Evolutionary conservation across 23 tunicate genomes (phyloP), one percentile per base, ranked within the genome.

Genomic region (Halocynthia aurantium): DNA sequence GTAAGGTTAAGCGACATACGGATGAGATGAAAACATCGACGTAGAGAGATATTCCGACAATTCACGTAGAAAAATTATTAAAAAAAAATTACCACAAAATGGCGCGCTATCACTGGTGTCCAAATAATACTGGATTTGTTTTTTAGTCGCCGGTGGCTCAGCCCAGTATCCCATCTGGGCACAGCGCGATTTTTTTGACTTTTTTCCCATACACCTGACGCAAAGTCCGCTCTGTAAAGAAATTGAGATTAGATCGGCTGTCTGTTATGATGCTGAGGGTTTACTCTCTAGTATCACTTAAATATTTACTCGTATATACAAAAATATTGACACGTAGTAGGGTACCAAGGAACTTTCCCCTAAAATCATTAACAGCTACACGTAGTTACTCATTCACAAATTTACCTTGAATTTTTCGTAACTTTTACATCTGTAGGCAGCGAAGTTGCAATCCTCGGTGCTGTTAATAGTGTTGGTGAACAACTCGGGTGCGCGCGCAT

Each of bases 81-180:
- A 20, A 2, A 63, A 31, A 5, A 10, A 84, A 71, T 76, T 69
- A 90, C 97, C 97, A 80, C 91, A 86, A 76, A 69, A 90, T 2
- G 97, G 97, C 49, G 85, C 81, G 50, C 77, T 64, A 10, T 84
- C 86, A 71, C 82, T 62, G 5, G 97, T 90, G 10, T 62, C 52
- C 8, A 85, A 84, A 71, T 85, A 90, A 60, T 90, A 90, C 62
- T 85, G 86, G 50, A 81, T 69, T 81, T 81, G 86, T 55, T 85
- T 85, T 53, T 90, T 81, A 31, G 51, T 55, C 8, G 81, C 67
- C 22, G 80, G 87, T 4, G 98, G 98, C 18, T 72, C 71, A 7
- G 98, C 98, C 92, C 92, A 86, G 74, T 92, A 92, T 10, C 98
- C 98, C 98, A 92, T 86, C 61, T 56, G 57, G 1, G 78, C 56